Conservation (phyloP, 2,113 vertebrate genomes). For the Butorides virescens region DNA sequence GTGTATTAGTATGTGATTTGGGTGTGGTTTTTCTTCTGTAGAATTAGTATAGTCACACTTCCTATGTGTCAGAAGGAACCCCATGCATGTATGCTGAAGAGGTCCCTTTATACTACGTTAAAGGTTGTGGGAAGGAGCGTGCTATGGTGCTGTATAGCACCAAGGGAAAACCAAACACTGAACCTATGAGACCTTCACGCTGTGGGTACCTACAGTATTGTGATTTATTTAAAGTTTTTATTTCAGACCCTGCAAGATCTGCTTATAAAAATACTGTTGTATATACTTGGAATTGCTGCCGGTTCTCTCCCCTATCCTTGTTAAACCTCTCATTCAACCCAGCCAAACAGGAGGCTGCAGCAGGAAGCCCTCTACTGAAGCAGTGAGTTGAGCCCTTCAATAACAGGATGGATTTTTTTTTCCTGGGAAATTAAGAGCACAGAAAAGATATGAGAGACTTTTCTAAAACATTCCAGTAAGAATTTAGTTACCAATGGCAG, state of each 20-base stretch:
- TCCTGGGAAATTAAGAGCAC: not conserved
- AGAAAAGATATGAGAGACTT: not conserved
- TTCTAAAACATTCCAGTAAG: not conserved
- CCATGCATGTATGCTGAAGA: not conserved
- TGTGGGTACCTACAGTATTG: not conserved
- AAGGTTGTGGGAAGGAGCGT: not conserved
- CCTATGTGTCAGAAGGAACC: not conserved
- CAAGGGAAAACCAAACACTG: not conserved
- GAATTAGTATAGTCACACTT: not conserved
- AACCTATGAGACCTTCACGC: not conserved
- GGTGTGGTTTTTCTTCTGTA: not conserved
- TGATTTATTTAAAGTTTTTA: not conserved
- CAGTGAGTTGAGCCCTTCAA: not conserved
- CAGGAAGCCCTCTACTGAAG: not conserved
- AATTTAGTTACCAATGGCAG: not conserved
- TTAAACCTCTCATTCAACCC: not conserved
- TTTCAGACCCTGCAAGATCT: not conserved
- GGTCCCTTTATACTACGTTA: not conserved
- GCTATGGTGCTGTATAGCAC: not conserved
- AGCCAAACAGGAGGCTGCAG: not conserved
- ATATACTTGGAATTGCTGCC: not conserved
- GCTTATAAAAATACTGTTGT: not conserved
- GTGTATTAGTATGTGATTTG: not conserved
- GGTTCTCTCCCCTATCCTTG: not conserved
- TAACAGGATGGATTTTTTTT: not conserved